Evolutionary conservation across 1,140 invertebrate genomes (phyloP).

Genomic region (Solenopsis fugax): DNA sequence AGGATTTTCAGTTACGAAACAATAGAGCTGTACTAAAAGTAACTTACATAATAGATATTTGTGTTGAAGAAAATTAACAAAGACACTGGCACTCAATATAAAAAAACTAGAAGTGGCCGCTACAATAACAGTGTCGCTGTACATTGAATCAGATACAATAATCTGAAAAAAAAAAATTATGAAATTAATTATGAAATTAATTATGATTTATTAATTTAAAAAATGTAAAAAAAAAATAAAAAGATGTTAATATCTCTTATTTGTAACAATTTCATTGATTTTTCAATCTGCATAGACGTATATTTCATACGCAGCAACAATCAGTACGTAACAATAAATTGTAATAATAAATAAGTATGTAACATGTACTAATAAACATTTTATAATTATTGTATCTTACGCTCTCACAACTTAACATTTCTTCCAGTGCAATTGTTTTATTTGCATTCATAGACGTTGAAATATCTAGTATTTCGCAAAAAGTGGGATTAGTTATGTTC

Average conservation of each 20-base stretch:
- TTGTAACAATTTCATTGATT: not conserved
- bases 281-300: not conserved
- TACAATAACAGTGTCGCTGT: constrained; percentile 77
- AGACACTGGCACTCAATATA: constrained; percentile 73
- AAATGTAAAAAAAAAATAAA: not conserved
- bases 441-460: constrained; percentile 38
- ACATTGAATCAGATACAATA: constrained; percentile 71
- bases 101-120: constrained; percentile 58
- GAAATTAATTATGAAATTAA: not conserved
- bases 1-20: not conserved
- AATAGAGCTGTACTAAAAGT: not conserved
- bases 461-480: constrained; percentile 81
- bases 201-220: not conserved
- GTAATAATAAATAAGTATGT: not conserved
- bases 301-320: not conserved
- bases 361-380: not conserved
- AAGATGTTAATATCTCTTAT: constrained; percentile 8
- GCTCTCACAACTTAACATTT: constrained; percentile 19
- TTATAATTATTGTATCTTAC: constrained; percentile 30
- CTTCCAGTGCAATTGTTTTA: not conserved
- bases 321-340: not conserved
- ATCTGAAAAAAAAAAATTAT: constrained; percentile 74
- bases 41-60: constrained; percentile 81
- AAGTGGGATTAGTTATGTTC: constrained; percentile 65
- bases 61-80: constrained; percentile 76